Base-by-base conservation (phyloP, 2,113 vertebrate species). In the Amphiprion ocellaris region DNA sequence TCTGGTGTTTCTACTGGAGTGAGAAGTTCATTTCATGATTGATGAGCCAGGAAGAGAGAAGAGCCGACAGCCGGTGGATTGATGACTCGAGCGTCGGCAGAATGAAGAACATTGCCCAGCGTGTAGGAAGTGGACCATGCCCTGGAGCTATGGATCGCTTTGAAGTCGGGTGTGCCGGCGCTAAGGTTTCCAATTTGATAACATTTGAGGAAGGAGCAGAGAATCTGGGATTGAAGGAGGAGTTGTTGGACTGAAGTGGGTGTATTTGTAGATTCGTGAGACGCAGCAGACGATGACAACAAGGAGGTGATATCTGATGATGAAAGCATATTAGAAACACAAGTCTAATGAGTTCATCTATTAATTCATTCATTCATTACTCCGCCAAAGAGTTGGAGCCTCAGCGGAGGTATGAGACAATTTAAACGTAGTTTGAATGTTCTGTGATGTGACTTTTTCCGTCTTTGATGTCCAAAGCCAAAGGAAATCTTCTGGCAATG, bases 381-480 rank as follows among this genome's bases (percentile, higher is more conserved):
- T 26, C 2, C 2, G 1, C 26, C 26, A 26, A 26, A 26, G 26
- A 26, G 26, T 26, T 3, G 2, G 26, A 26, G 26, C 26, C 26
- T 26, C 26, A 1, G 26, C 26, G 3, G 26, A 26, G 26, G 2
- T 26, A 26, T 26, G 26, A 2, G 26, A 26, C 26, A 3, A 26
- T 26, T 26, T 26, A 26, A 26, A 99, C 98, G 95, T 96, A 96
- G 86, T 78, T 97, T 69, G 99, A 88, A 89, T 98, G 93, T 30
- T 95, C 94, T 4, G 96, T 96, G 65, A 99, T 94, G 86, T 97
- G 96, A 89, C 97, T 96, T 92, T 94, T 96, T 74, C 97, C 97
- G 58, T 94, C 95, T 10, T 98, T 96, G 8, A 99, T 26, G 87
- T 99, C 98, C 92, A 99, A 87, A 28, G 95, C 97, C 47, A 99